phyloP scores from a whole-genome alignment of 2,113 vertebrate species.

The Micromys minutus region DNA sequence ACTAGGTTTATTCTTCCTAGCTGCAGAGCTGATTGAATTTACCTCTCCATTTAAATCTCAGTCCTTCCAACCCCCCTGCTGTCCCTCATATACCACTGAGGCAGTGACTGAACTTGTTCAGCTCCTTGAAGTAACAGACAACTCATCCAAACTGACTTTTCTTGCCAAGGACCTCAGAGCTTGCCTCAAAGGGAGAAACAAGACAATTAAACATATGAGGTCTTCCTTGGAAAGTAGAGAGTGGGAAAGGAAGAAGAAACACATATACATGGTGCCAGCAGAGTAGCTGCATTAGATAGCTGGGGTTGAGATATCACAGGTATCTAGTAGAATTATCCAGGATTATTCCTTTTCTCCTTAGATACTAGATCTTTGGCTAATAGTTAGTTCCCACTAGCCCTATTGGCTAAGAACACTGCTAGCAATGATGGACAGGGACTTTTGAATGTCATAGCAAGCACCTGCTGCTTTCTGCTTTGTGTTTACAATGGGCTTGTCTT shows the following conservation, averaged over 20 bases:
- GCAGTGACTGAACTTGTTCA: not conserved
- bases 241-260: not conserved
- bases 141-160: not conserved
- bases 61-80: not conserved
- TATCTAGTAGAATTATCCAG: not conserved
- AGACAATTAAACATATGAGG: not conserved
- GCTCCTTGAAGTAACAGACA: constrained; percentile 36
- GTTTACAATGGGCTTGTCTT: not conserved
- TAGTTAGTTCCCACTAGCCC: not conserved
- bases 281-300: not conserved
- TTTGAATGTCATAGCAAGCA: fast-evolving
- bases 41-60: not conserved
- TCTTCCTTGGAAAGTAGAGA: not conserved
- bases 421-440: not conserved
- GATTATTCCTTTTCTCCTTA: not conserved
- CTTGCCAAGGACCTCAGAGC: not conserved
- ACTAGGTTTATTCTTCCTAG: not conserved
- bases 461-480: not conserved
- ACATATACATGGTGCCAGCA: fast-evolving
- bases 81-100: not conserved
- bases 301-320: not conserved
- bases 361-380: not conserved
- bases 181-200: not conserved
- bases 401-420: not conserved
- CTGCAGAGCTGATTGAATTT: not conserved